These are phyloP conservation scores for Ameiurus melas DNA, from an alignment of 2,113 vertebrate genomes.

Conservation along the genomic window DNA sequence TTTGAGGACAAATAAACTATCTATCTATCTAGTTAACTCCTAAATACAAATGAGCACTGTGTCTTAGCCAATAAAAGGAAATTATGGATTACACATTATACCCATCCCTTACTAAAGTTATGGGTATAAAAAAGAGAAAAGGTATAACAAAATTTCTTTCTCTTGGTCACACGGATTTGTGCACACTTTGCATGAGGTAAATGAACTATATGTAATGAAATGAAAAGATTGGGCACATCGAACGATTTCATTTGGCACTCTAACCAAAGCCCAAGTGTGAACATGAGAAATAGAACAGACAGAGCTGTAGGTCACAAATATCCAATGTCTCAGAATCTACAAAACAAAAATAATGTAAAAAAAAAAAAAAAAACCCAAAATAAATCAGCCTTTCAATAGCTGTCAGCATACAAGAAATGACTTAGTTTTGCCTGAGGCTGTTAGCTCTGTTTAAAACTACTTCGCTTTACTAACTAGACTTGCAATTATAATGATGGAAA, in stretches of 20 bases:
- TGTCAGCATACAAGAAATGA: constrained; percentile 21
- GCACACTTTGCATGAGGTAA: neutral
- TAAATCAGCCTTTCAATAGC: constrained; percentile 29
- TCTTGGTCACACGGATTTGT: neutral
- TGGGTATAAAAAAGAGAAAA: neutral
- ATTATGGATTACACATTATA: neutral
- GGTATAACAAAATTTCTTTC: neutral
- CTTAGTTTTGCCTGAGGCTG: constrained; percentile 1
- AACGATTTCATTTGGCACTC: neutral
- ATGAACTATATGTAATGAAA: neutral
- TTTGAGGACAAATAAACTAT: too few relatives aligned
- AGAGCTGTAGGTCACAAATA: constrained; percentile 38
- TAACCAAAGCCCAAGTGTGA: neutral
- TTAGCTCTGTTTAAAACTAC: neutral
- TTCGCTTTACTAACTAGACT: neutral
- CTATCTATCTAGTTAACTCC: too few relatives aligned
- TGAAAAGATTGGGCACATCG: neutral
- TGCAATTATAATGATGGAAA: constrained; percentile 5
- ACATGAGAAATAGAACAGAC: constrained; percentile 8
- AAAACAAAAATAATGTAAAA: neutral
- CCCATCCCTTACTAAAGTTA: neutral
- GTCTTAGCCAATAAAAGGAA: neutral
- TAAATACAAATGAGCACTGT: neutral
- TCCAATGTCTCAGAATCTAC: constrained; percentile 31
- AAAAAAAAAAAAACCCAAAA: neutral